These are phyloP conservation scores for Machimus rusticus DNA, from an alignment of 2,888 invertebrate genomes.

Conservation along the genomic window DNA sequence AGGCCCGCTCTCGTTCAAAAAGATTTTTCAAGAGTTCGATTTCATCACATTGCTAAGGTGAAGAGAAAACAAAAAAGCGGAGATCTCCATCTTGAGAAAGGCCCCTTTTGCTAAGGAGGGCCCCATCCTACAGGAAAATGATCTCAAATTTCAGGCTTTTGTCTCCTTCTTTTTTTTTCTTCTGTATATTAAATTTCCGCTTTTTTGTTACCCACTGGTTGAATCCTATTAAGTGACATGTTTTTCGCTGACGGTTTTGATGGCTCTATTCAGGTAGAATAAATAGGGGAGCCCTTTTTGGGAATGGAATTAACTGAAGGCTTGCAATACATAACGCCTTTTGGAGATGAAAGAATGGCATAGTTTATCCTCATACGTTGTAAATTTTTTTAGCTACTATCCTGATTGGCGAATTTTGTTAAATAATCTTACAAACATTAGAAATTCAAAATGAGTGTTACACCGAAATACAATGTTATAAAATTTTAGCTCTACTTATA, in stretches of 20 bases:
- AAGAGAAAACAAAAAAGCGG: background rate
- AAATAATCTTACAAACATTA: too few species aligned
- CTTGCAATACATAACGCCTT: background rate
- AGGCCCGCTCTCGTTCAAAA: background rate
- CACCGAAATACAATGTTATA: too few species aligned
- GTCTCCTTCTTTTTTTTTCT: background rate
- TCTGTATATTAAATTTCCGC: slow-evolving; percentile 26
- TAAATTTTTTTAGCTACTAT: background rate
- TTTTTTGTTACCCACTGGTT: slow-evolving; percentile 5
- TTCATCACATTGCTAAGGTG: background rate
- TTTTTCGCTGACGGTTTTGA: slow-evolving; percentile 10
- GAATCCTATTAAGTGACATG: slow-evolving; percentile 19
- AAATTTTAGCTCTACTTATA: too few species aligned
- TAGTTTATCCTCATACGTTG: background rate
- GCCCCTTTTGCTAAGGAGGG: background rate
- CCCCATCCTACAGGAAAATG: background rate
- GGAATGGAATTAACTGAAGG: background rate
- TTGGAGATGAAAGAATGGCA: background rate
- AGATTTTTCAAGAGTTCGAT: background rate
- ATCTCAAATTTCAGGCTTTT: slow-evolving; percentile 18
- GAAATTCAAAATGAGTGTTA: too few species aligned
- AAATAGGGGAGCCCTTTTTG: background rate
- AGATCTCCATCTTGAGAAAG: background rate
- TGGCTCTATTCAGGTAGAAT: slow-evolving; percentile 30
- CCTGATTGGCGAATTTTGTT: background rate